Conservation (phyloP, 2,113 vertebrate genomes). For the Ivindomyrus marchei region DNA sequence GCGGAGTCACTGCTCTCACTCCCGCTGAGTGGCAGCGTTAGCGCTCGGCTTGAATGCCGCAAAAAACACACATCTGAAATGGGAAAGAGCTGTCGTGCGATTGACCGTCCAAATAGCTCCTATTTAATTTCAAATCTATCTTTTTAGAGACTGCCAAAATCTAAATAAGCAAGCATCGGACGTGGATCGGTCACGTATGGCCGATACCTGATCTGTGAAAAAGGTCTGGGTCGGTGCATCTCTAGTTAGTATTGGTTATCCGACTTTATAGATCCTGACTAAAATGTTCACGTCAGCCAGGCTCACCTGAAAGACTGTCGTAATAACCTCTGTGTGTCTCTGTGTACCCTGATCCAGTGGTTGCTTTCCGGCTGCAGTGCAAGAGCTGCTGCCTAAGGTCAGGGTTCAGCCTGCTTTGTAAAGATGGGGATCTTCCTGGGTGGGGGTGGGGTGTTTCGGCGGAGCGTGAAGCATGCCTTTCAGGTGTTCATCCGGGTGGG, state of each 20-base stretch:
- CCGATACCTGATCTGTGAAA: too few species aligned
- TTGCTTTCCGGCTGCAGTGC: background rate
- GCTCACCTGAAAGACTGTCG: background rate
- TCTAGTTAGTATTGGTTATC: background rate
- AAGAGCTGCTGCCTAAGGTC: background rate
- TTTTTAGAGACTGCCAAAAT: too few species aligned
- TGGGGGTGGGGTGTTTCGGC: background rate
- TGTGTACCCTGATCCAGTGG: background rate
- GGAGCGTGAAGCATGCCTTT: background rate
- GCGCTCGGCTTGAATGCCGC: too few species aligned
- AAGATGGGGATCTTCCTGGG: background rate
- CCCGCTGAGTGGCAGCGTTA: too few species aligned
- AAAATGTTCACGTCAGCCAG: background rate
- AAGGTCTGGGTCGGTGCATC: too few species aligned
- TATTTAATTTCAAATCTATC: too few species aligned
- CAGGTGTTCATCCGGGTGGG: background rate
- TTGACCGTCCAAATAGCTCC: too few species aligned
- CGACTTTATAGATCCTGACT: background rate
- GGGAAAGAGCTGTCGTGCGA: too few species aligned
- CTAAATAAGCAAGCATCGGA: too few species aligned
- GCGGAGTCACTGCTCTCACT: too few species aligned
- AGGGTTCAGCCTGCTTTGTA: background rate
- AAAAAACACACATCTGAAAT: too few species aligned
- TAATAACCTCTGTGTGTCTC: background rate
- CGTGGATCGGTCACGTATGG: too few species aligned